Conservation (phyloP, 2,888 invertebrate genomes). For the Cerastoderma edule region DNA sequence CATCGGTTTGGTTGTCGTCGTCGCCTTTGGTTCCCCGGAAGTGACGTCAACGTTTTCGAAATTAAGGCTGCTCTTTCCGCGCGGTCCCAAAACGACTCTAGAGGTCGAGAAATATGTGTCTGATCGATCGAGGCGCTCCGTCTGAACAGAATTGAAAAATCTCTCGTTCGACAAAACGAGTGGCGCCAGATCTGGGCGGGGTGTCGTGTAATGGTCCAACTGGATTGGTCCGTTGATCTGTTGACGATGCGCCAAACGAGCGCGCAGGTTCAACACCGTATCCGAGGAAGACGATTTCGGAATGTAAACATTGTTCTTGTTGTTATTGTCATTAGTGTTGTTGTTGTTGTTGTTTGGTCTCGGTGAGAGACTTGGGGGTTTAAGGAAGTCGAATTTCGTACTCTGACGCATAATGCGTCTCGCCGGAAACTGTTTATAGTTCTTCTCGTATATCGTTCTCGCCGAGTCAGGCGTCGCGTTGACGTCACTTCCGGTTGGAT, state of each 20-base stretch:
- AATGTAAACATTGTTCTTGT: conserved; percentile 8
- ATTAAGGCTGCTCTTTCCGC: conserved; percentile 56
- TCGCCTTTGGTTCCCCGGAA: not conserved
- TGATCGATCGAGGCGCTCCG: conserved; percentile 57
- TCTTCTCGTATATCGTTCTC: conserved; percentile 55
- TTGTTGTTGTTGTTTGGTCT: not conserved
- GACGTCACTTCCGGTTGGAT: conserved; percentile 7
- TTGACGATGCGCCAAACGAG: conserved; percentile 55
- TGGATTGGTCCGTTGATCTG: conserved; percentile 68
- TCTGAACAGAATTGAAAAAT: conserved; percentile 19
- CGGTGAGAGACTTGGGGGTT: conserved; percentile 40
- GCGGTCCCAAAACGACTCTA: conserved; percentile 55
- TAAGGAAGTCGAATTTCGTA: conserved; percentile 63
- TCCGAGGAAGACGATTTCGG: conserved; percentile 46
- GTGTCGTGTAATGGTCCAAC: conserved; percentile 67
- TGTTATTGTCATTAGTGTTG: too few species aligned
- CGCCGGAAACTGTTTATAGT: conserved; percentile 71
- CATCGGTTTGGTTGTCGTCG: not conserved
- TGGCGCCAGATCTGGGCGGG: conserved; percentile 67
- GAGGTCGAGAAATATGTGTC: conserved; percentile 68
- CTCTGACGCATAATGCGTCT: conserved; percentile 72
- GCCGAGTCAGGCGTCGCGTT: not conserved
- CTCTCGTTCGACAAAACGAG: conserved; percentile 60
- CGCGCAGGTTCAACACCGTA: conserved; percentile 32
- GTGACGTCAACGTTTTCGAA: conserved; percentile 26